Base-by-base conservation (phyloP, 1,140 invertebrate species). In the Meteorus sp. region DNA sequence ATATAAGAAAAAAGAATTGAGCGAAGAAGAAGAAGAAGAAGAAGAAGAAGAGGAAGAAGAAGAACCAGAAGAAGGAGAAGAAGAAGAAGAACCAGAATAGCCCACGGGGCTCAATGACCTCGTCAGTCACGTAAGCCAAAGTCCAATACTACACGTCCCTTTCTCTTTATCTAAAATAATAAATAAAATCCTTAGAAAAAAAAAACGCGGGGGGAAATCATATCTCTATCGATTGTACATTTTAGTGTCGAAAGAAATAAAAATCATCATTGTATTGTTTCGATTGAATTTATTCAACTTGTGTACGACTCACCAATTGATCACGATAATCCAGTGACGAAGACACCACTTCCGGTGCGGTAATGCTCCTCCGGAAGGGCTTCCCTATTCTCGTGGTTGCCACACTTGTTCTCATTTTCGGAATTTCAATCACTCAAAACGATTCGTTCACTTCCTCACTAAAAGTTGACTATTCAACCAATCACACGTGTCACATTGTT, bases 371-470 rank as follows among this genome's bases (percentile, higher is more conserved):
- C 33, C 72, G 64, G 35, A 68, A 68, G 27, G 68, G 64, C 51
- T 69, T 75, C 6, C 65, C 54, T 33, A 62, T 64, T 3, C 68
- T 60, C 7, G 66, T 55, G 20, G 69, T 55, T 17, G 69, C 56
- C 13, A 64, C 66, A 13, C 71, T 73, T 15, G 72, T 72, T 62
- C 63, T 69, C 74, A 75, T 76, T 59, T 68, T 68, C 35, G 3
- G n/a, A 5, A 29, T 8, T 7, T 41, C 11, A 17, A 22, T n/a
- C n/a, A n/a, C n/a, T n/a, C n/a, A n/a, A n/a, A n/a, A n/a, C n/a
- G n/a, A n/a, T n/a, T n/a, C n/a, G n/a, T n/a, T n/a, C n/a, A n/a
- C n/a, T n/a, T n/a, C n/a, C n/a, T n/a, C n/a, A n/a, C n/a, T n/a
- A n/a, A n/a, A n/a, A n/a, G n/a, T n/a, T n/a, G n/a, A n/a, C n/a